phyloP scores from a whole-genome alignment of 2,113 vertebrate species.

The Scomber colias region DNA sequence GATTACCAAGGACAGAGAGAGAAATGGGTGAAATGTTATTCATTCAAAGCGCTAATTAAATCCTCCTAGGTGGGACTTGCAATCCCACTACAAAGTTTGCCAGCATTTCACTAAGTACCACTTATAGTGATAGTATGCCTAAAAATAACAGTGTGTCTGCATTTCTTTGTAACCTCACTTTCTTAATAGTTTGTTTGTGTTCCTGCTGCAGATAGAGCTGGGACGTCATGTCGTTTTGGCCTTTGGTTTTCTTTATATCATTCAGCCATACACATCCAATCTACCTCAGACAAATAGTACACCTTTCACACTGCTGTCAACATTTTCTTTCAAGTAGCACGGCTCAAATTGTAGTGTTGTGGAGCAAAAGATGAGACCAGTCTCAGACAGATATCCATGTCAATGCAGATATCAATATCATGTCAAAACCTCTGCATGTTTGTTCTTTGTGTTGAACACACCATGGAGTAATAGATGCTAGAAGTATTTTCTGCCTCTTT shows the following conservation, averaged over 20 bases:
- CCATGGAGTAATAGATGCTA: slow-evolving; percentile 11
- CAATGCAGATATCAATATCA: slow-evolving; percentile 17
- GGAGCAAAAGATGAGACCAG: background rate
- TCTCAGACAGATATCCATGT: slow-evolving; percentile 25
- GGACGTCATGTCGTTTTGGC: background rate
- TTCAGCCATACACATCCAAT: slow-evolving; percentile 4
- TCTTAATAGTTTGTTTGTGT: background rate
- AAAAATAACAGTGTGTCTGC: slow-evolving; percentile 44
- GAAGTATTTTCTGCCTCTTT: background rate
- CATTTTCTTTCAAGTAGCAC: background rate
- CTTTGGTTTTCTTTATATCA: background rate
- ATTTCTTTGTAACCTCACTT: background rate
- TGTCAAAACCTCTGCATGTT: slow-evolving; percentile 28
- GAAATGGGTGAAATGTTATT: slow-evolving; percentile 79
- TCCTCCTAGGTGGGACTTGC: slow-evolving; percentile 76
- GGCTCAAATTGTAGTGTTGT: slow-evolving; percentile 8
- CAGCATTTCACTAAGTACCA: slow-evolving; percentile 29
- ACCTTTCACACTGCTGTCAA: background rate
- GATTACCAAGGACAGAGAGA: slow-evolving; percentile 80
- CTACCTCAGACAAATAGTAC: slow-evolving; percentile 1
- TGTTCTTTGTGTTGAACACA: slow-evolving; percentile 35
- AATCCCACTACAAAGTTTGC: slow-evolving; percentile 62
- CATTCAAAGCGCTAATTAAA: slow-evolving; percentile 82
- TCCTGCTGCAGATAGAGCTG: background rate
- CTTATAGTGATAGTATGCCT: slow-evolving; percentile 14